Evolutionary conservation across 1,140 invertebrate genomes (phyloP).

Genomic region (Camponotus pennsylvanicus): DNA sequence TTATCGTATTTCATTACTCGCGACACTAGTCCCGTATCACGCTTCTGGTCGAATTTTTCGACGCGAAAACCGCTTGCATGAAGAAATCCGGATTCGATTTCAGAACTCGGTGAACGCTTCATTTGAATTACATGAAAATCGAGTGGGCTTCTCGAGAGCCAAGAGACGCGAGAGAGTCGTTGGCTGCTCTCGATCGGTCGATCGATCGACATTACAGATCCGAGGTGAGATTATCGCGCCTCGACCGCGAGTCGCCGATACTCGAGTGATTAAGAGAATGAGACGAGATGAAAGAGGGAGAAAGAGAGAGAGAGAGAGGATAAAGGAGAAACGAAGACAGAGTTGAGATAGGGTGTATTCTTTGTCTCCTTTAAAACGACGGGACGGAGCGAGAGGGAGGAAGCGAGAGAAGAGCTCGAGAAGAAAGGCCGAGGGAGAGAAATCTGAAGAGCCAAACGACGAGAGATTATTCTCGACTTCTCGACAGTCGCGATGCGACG

Average conservation of each 20-base stretch:
- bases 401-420: not conserved
- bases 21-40: slow-evolving; percentile 5
- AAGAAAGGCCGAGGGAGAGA: not conserved
- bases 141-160: slow-evolving; percentile 60
- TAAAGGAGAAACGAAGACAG: not conserved
- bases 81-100: slow-evolving; percentile 51
- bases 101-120: slow-evolving; percentile 56
- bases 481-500: slow-evolving; percentile 69
- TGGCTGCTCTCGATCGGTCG: slow-evolving; percentile 72
- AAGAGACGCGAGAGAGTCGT: slow-evolving; percentile 25
- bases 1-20: not conserved
- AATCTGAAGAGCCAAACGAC: slow-evolving; percentile 72
- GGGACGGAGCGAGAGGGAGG: slow-evolving; percentile 23
- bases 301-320: not conserved
- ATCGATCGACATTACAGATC: slow-evolving; percentile 72
- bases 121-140: slow-evolving; percentile 77
- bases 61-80: slow-evolving; percentile 5
- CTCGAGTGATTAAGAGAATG: slow-evolving; percentile 64
- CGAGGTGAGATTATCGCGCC: slow-evolving; percentile 77
- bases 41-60: slow-evolving; percentile 8
- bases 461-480: slow-evolving; percentile 69
- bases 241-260: slow-evolving; percentile 76
- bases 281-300: not conserved
- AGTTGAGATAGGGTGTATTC: slow-evolving; percentile 36
- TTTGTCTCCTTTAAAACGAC: slow-evolving; percentile 70